phyloP scores from a whole-genome alignment of 2,797 vertebrate species.

The Enteromius viviparus region DNA sequence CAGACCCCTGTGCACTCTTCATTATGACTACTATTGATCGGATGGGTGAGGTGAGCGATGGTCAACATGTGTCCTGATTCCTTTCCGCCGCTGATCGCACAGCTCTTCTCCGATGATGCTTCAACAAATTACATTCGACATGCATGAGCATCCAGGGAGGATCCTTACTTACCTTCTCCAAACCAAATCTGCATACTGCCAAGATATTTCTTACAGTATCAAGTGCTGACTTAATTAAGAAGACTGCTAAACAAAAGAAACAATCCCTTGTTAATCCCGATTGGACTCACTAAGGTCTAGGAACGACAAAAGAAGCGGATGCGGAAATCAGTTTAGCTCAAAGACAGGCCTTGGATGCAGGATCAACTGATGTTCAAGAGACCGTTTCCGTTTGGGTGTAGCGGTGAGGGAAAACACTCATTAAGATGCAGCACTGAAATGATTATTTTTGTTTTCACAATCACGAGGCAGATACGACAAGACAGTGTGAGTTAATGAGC shows the following conservation, averaged over 20 bases:
- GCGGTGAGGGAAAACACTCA: constrained; percentile 34
- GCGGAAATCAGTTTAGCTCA: constrained; percentile 68
- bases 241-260: constrained; percentile 62
- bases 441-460: constrained; percentile 24
- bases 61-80: constrained; percentile 55
- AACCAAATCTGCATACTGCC: constrained; percentile 80
- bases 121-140: constrained; percentile 68
- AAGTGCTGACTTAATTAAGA: constrained; percentile 76
- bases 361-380: constrained; percentile 66
- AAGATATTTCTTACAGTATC: constrained; percentile 70
- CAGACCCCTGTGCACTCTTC: constrained; percentile 60
- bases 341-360: constrained; percentile 65
- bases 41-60: constrained; percentile 67
- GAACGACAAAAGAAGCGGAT: constrained; percentile 60
- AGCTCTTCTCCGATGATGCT: constrained; percentile 22
- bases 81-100: constrained; percentile 12
- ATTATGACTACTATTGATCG: constrained; percentile 72
- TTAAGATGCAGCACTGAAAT: constrained; percentile 49
- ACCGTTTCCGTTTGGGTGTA: constrained; percentile 42
- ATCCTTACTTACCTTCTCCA: constrained; percentile 72
- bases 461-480: constrained; percentile 22
- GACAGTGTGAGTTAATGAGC: constrained; percentile 21
- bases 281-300: constrained; percentile 37
- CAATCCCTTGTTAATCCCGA: constrained; percentile 52
- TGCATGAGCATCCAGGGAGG: constrained; percentile 71